phyloP scores from a whole-genome alignment of 2,113 vertebrate species.

The Zeus faber region DNA sequence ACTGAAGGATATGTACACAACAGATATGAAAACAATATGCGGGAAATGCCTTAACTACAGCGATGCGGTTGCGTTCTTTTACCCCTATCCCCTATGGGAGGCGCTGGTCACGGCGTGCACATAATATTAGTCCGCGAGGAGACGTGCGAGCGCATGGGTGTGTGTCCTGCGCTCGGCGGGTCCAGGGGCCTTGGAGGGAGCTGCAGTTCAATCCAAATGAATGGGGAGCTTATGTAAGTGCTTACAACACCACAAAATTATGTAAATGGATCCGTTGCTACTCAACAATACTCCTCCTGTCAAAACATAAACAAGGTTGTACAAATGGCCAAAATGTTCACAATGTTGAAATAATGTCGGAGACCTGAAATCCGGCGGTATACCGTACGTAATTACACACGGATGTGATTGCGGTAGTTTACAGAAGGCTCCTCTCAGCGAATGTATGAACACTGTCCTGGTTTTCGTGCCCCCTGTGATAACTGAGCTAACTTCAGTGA shows the following conservation, averaged over 20 bases:
- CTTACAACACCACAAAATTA: conserved; percentile 73
- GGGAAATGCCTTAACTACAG: no score
- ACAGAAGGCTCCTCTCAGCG: conserved; percentile 29
- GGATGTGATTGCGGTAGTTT: conserved; percentile 39
- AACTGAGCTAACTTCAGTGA: no score
- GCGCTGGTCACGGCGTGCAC: no score
- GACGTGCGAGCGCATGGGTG: no score
- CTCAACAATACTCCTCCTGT: conserved; percentile 69
- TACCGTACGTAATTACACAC: conserved; percentile 49
- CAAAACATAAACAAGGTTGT: conserved; percentile 71
- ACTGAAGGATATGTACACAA: no score
- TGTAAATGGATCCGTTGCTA: conserved; percentile 75
- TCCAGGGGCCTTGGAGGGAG: conserved; percentile 63
- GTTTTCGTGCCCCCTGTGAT: no score
- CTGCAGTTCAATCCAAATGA: conserved; percentile 65
- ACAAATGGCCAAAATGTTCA: conserved; percentile 59
- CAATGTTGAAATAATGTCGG: conserved; percentile 38
- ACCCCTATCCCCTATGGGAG: no score
- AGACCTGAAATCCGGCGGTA: conserved; percentile 23
- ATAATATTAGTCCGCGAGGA: no score
- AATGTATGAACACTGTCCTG: conserved; percentile 43
- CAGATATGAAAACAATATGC: no score
- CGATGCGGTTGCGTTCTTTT: no score
- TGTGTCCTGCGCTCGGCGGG: conserved; percentile 45
- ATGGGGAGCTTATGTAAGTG: conserved; percentile 71